Evolutionary conservation across 2,888 invertebrate genomes (phyloP).

Genomic region (Pandemis corylana): DNA sequence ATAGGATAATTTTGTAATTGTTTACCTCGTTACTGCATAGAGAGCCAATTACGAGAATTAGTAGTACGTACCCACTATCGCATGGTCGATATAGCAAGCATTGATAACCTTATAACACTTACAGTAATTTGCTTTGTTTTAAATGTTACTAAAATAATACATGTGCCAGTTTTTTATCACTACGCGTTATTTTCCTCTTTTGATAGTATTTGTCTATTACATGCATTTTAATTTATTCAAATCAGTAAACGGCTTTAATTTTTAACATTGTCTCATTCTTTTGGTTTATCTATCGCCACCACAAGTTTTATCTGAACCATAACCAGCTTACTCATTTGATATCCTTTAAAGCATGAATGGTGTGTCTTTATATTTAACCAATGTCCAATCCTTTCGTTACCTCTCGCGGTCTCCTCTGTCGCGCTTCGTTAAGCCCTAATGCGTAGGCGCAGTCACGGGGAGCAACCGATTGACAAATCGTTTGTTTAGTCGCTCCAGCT

Average conservation of each 20-base stretch:
- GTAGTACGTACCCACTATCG: background rate
- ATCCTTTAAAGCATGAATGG: background rate
- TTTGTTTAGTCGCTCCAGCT: slow-evolving; percentile 20
- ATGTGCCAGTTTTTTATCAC: background rate
- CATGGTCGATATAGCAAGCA: no score
- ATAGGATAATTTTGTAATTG: background rate
- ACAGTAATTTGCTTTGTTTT: background rate
- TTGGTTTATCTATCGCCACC: background rate
- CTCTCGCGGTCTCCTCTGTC: background rate
- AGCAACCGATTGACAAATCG: slow-evolving; percentile 31
- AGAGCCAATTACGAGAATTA: background rate
- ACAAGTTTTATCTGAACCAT: background rate
- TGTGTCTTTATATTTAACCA: background rate
- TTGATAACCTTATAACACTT: background rate
- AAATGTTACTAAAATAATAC: background rate
- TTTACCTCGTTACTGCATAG: background rate
- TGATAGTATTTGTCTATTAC: background rate
- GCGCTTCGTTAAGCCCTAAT: background rate
- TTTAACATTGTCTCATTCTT: background rate
- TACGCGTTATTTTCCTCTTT: background rate
- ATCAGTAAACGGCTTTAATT: no score
- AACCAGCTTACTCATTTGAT: background rate
- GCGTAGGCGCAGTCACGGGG: slow-evolving; percentile 14
- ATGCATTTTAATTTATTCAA: background rate
- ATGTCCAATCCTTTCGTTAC: background rate